A percentile compares a stretch with the other conserved stretches of the same genome.
These are phyloP conservation scores for Mycteria americana DNA, from an alignment of 2,797 vertebrate genomes.

Conservation along the genomic window DNA sequence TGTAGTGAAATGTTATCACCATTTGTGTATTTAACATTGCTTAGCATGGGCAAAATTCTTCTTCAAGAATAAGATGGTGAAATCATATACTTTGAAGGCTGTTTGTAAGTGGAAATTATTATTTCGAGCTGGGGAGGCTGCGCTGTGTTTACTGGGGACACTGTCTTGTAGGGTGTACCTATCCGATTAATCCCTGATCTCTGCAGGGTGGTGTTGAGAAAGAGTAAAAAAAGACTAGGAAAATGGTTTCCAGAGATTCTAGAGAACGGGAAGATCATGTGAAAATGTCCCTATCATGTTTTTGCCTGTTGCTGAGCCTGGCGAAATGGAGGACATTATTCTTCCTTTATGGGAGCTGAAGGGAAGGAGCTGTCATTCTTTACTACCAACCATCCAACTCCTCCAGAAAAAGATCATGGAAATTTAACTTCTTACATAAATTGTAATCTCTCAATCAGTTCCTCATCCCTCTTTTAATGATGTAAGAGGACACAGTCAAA, in stretches of 20 bases:
- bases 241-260: background rate
- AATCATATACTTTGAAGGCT: background rate
- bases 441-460: background rate
- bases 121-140: background rate
- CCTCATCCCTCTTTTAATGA: background rate
- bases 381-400: background rate
- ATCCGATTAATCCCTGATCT: background rate
- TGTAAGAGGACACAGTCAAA: background rate
- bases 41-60: background rate
- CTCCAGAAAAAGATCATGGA: background rate
- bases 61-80: background rate
- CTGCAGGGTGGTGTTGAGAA: background rate
- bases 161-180: background rate
- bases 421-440: background rate
- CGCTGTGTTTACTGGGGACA: background rate
- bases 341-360: background rate
- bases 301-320: background rate
- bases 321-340: background rate
- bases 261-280: background rate
- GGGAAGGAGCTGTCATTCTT: background rate
- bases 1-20: background rate
- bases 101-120: background rate
- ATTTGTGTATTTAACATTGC: background rate
- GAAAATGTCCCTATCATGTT: background rate
- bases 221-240: background rate